Evolutionary conservation across 2,113 vertebrate genomes (phyloP).

Genomic region (Cynocephalus volans): DNA sequence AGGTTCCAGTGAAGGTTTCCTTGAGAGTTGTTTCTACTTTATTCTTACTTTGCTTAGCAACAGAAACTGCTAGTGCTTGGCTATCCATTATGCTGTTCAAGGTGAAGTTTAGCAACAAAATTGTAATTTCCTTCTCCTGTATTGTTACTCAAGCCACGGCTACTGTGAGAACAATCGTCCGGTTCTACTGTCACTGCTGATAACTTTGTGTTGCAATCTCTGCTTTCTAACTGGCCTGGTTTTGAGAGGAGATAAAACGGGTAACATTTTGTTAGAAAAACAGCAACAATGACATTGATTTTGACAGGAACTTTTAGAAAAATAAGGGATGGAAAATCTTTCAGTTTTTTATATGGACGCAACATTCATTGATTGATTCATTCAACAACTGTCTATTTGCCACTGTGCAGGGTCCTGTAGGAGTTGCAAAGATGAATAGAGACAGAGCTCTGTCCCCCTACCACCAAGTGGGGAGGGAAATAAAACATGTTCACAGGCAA

Average conservation of each 20-base stretch:
- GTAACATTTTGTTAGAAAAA: slow-evolving; percentile 24
- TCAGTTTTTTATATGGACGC: background rate
- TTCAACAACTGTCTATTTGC: background rate
- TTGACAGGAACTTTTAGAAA: slow-evolving; percentile 29
- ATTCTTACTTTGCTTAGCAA: slow-evolving; percentile 27
- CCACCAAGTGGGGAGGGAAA: background rate
- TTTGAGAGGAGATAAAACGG: slow-evolving; percentile 52
- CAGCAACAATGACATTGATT: background rate
- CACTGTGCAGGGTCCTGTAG: background rate
- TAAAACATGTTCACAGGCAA: background rate
- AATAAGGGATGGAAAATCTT: background rate
- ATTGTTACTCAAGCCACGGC: background rate
- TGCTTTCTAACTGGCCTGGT: slow-evolving; percentile 22
- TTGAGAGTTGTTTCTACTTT: background rate
- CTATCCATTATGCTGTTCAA: background rate
- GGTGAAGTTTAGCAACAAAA: slow-evolving; percentile 41
- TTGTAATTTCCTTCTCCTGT: background rate
- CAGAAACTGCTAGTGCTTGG: background rate
- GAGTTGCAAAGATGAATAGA: background rate
- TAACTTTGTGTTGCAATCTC: slow-evolving; percentile 25
- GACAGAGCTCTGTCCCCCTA: background rate
- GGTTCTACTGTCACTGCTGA: background rate
- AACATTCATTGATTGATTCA: background rate
- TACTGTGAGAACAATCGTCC: background rate
- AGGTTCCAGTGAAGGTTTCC: background rate